Evolutionary conservation across 2,888 invertebrate species (phyloP), one percentile per base, ranked within the genome.

Genomic region (Drosophila tripunctata): DNA sequence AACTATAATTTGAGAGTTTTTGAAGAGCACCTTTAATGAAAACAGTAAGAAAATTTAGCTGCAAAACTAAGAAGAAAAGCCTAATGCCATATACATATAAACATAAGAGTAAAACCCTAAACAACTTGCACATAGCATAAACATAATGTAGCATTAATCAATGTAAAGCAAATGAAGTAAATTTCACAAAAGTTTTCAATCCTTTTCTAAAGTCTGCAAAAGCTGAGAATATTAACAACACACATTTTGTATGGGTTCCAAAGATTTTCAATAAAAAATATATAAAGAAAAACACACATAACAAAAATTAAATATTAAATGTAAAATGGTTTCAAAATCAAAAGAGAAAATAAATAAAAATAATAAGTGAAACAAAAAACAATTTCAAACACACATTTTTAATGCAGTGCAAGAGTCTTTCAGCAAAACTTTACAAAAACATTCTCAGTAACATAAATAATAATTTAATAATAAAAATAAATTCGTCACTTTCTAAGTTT

Each of bases 281-380:
- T 19, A 15, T 31, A 36, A 54, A 19, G 58, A 64, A 33, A n/a
- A 68, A 47, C 21, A 31, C 40, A 47, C 21, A 31, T 35, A 58
- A 58, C 41, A 69, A 55, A 51, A 58, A 64, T 70, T 82, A 78
- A 79, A 86, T 73, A 70, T 74, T 69, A 75, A 71, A 78, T 79
- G 72, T 84, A 82, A 81, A 82, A 87, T 82, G 81, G 81, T 82
- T 82, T 82, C 81, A 82, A 72, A 87, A 82, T 82, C 85, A 81
- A 84, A 66, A 69, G 40, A 54, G 36, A 51, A 65, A 67, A 64
- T 38, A 54, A 21, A 38, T 31, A 66, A 58, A 17, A 64, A 35
- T 51, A 21, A 38, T 31, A 66, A 58, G 14, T 27, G 44, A 45
- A 6, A 24, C 17, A 56, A 41, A 52, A 50, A 41, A 10, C 48